Evolutionary conservation across 1,140 invertebrate species (phyloP).

Genomic region (Helicorthomorpha holstii): DNA sequence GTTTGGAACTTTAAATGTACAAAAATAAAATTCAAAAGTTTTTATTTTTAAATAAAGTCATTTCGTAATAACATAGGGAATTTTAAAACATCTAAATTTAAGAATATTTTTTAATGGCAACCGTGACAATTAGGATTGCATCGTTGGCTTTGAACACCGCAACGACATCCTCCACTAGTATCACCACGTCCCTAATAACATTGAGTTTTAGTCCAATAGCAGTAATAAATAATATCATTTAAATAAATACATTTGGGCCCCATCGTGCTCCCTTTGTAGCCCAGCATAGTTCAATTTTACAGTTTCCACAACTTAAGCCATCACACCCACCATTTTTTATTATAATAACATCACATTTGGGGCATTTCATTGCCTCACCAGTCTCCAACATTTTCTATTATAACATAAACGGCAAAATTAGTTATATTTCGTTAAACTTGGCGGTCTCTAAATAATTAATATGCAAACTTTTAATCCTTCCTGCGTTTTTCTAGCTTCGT

Average conservation of each 20-base stretch:
- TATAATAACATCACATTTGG: slow-evolving; percentile 61
- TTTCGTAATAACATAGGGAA: not conserved
- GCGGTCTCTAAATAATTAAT: not conserved
- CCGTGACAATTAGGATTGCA: too few relatives aligned
- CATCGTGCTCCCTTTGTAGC: slow-evolving; percentile 71
- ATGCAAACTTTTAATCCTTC: not conserved
- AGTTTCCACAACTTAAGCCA: slow-evolving; percentile 81
- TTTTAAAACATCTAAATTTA: not conserved
- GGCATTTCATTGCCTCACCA: slow-evolving; percentile 73
- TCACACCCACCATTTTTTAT: slow-evolving; percentile 92
- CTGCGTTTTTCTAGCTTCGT: not conserved
- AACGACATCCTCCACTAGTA: not conserved
- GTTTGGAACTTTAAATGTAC: too few relatives aligned
- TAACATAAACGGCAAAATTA: not conserved
- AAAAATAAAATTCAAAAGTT: too few relatives aligned
- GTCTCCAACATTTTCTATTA: slow-evolving; percentile 52
- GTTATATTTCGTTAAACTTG: not conserved
- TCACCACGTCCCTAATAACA: not conserved
- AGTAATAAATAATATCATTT: slow-evolving; percentile 11
- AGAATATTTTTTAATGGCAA: not conserved
- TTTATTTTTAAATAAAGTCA: too few relatives aligned
- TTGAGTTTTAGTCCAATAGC: not conserved
- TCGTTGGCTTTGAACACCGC: too few relatives aligned
- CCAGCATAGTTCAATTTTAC: slow-evolving; percentile 91
- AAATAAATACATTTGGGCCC: slow-evolving; percentile 62